Base-by-base conservation (phyloP, 2,797 vertebrate genomes). In the Chloroceryle inda region DNA sequence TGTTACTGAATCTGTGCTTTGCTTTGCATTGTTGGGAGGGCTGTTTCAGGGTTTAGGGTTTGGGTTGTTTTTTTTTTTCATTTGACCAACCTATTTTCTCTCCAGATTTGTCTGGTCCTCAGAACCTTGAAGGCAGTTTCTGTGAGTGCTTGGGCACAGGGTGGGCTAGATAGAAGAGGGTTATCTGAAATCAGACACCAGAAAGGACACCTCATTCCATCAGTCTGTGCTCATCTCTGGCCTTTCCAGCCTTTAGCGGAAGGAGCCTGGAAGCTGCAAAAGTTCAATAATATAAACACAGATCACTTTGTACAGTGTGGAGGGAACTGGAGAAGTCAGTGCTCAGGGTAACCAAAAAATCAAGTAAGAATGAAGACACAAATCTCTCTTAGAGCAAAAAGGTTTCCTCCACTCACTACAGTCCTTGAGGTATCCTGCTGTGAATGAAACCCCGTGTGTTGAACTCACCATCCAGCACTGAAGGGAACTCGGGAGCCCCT, bases 1-100 rank as follows among this genome's bases (percentile, higher is more conserved):
- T n/a, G 31, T 75, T 92, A 61, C 7, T 92, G 75, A 87, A 76
- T 73, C 73, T 83, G 79, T 81, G 75, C 45, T 90, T 86, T 89
- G 53, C 73, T 92, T 67, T 81, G 69, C 50, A 90, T 76, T 94
- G 94, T 33, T 38, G 24, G 58, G 35, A 86, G 50, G 50, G 75
- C 23, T 49, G 20, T 19, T 83, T 69, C 20, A 26, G 14, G 31
- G 2, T 75, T 83, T 80, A 74, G n/a, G 31, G 29, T 52, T 79
- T 50, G 13, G 10, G 11, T 11, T 44, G 1, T 1, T 5, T 37
- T 23, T 13, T 24, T 87, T 72, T 73, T 88, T 26, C 6, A 55
- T 82, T 82, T 94, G 52, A 55, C 21, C 55, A 91, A 55, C 33
- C 33, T 50, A 9, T 83, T 84, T 77, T 45, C 42, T 93, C 14